phyloP scores from a whole-genome alignment of 2,113 vertebrate genomes.

The Alligator sinensis region DNA sequence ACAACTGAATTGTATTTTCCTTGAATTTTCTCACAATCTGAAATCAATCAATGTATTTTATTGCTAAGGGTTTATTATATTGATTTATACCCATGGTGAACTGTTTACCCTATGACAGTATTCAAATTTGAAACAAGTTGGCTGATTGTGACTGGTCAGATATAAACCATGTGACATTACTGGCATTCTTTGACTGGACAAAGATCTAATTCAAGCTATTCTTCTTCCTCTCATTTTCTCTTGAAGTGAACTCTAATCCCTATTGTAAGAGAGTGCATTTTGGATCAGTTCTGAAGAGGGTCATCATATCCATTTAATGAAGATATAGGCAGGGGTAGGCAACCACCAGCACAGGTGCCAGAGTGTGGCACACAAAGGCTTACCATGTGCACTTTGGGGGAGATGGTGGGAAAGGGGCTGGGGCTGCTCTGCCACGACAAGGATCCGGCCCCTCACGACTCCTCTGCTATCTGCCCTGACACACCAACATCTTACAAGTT shows the following conservation, averaged over 20 bases:
- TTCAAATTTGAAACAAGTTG: not conserved
- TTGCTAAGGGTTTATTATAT: not conserved
- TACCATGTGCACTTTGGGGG: too few relatives aligned
- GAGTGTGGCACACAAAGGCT: too few relatives aligned
- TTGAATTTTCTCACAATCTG: not conserved
- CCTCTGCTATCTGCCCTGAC: too few relatives aligned
- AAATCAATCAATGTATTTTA: not conserved
- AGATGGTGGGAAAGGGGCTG: too few relatives aligned
- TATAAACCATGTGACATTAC: not conserved
- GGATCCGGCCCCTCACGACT: too few relatives aligned
- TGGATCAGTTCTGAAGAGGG: not conserved
- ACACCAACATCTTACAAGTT: too few relatives aligned
- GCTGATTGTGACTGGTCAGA: not conserved
- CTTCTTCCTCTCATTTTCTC: too few relatives aligned
- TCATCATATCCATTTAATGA: not conserved
- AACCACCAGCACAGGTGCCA: too few relatives aligned
- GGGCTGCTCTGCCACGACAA: too few relatives aligned
- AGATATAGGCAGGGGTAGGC: not conserved
- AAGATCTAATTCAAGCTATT: not conserved
- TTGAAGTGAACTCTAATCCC: too few relatives aligned
- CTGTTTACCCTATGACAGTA: not conserved
- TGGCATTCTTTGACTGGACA: not conserved
- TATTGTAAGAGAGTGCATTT: not conserved
- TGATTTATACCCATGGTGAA: not conserved
- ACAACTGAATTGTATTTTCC: not conserved